Evolutionary conservation across 2,113 vertebrate genomes (phyloP).

Genomic region (Rhinopithecus roxellana): DNA sequence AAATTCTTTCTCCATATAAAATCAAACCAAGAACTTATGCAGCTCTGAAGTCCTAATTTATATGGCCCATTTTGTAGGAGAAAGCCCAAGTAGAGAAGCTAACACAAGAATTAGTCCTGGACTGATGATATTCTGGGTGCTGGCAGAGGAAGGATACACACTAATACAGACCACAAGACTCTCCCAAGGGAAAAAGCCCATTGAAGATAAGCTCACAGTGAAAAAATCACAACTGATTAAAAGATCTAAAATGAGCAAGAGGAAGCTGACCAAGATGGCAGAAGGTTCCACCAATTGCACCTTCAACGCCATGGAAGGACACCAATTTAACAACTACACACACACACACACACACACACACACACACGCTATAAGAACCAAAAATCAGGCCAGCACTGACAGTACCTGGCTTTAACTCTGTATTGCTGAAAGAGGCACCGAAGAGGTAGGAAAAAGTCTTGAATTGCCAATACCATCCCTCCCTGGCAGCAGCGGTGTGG

Average conservation of each 20-base stretch:
- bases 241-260: background rate
- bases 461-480: no score
- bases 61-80: background rate
- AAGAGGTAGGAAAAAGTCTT: no score
- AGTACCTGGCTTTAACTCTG: no score
- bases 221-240: background rate
- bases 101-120: background rate
- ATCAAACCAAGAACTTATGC: background rate
- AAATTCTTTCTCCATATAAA: background rate
- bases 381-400: no score
- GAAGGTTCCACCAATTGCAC: no score
- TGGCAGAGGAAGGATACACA: background rate
- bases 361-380: no score
- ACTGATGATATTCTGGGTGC: background rate
- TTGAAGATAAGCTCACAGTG: background rate
- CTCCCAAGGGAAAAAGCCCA: background rate
- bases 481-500: no score
- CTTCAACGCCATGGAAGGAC: no score
- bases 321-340: no score
- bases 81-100: background rate
- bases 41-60: background rate
- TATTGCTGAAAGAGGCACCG: no score
- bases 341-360: no score
- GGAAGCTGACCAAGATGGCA: background rate
- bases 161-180: background rate